phyloP scores from a whole-genome alignment of 2,113 vertebrate species.

The Haemorhous mexicanus region DNA sequence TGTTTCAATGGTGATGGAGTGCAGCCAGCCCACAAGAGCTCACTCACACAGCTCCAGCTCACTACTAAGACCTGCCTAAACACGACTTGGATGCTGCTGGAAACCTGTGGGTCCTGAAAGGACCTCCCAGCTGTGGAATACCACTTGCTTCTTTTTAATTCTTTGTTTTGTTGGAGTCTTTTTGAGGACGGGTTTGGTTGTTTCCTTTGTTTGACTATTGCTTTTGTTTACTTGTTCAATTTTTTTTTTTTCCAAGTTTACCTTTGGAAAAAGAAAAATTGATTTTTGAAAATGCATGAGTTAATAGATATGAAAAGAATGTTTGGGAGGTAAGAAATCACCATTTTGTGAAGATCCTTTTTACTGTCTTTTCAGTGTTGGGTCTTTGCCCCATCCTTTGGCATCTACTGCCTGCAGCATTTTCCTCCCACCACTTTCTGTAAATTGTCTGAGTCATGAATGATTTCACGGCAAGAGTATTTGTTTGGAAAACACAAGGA shows the following conservation, averaged over 20 bases:
- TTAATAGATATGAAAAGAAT: background rate
- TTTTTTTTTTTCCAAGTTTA: background rate
- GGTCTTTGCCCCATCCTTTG: background rate
- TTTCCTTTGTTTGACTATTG: background rate
- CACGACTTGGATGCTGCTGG: background rate
- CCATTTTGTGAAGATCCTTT: background rate
- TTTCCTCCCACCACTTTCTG: background rate
- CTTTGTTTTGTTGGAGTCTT: background rate
- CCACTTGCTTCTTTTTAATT: background rate
- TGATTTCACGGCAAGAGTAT: background rate
- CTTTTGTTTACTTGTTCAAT: background rate
- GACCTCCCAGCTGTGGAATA: background rate
- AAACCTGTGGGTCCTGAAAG: background rate
- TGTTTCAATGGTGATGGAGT: background rate
- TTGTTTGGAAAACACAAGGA: background rate
- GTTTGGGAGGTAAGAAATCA: background rate
- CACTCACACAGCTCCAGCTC: rapidly evolving
- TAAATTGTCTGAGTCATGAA: background rate
- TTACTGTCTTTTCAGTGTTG: background rate
- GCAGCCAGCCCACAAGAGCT: background rate
- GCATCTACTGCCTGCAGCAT: background rate
- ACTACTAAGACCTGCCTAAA: background rate
- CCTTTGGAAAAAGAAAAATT: background rate
- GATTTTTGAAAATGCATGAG: background rate
- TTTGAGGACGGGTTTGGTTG: background rate